These are phyloP conservation scores for Oreochromis niloticus DNA, from an alignment of 2,113 vertebrate genomes.

Conservation along the genomic window DNA sequence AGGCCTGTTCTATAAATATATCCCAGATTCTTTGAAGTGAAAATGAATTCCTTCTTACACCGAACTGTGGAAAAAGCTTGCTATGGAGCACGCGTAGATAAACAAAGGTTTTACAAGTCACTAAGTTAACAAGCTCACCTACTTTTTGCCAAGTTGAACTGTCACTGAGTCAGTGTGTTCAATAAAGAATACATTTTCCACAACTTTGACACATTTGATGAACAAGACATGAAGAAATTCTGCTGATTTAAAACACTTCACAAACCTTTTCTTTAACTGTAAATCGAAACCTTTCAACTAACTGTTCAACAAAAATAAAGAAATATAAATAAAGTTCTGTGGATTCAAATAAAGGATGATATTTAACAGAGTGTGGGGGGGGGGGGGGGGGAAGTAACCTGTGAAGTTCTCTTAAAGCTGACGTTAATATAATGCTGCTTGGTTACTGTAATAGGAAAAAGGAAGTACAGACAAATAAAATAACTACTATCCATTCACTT, in stretches of 20 bases:
- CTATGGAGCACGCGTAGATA: background rate
- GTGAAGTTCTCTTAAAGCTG: background rate
- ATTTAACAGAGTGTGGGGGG: background rate
- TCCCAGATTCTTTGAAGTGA: background rate
- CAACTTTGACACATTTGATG: background rate
- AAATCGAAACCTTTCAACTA: background rate
- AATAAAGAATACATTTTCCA: background rate
- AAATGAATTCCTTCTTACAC: background rate
- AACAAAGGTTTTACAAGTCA: background rate
- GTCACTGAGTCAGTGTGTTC: fast-evolving
- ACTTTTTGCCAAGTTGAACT: background rate
- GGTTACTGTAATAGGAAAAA: background rate
- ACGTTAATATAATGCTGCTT: background rate
- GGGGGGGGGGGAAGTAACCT: background rate
- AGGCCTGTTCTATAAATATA: no score
- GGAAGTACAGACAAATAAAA: background rate
- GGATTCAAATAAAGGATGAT: background rate
- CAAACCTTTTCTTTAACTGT: background rate
- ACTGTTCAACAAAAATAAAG: background rate
- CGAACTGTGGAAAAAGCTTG: background rate
- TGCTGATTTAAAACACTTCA: background rate
- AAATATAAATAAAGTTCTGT: background rate
- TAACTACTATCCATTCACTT: conserved; percentile 24
- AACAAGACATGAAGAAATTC: background rate
- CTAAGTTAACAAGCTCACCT: background rate